Evolutionary conservation across 2,888 invertebrate genomes (phyloP).

Genomic region (Drosophila dives): DNA sequence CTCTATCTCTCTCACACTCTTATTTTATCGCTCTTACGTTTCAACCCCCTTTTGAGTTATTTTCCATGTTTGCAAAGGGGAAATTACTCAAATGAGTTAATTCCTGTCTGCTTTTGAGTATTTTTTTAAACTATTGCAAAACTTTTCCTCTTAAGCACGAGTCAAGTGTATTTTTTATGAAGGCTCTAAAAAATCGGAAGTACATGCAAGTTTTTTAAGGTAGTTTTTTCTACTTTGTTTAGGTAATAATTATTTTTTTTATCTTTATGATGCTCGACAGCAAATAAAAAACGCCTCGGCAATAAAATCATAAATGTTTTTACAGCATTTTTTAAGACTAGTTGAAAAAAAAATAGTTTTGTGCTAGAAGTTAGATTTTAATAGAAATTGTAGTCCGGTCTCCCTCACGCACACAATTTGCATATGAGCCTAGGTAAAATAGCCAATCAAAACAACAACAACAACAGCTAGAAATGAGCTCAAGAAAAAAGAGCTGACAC

Average conservation of each 20-base stretch:
- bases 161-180: slow-evolving; percentile 60
- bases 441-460: slow-evolving; percentile 39
- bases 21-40: slow-evolving; percentile 31
- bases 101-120: slow-evolving; percentile 24
- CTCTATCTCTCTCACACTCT: slow-evolving; percentile 32
- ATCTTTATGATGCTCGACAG: slow-evolving; percentile 49
- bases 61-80: slow-evolving; percentile 61
- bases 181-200: slow-evolving; percentile 70
- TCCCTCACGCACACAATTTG: slow-evolving; percentile 57
- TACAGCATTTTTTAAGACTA: slow-evolving; percentile 27
- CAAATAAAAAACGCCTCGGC: slow-evolving; percentile 57
- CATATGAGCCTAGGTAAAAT: slow-evolving; percentile 67
- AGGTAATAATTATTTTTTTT: slow-evolving; percentile 28
- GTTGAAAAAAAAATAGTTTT: slow-evolving; percentile 35
- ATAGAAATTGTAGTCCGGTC: slow-evolving; percentile 13
- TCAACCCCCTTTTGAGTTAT: slow-evolving; percentile 65
- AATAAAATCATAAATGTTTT: slow-evolving; percentile 67
- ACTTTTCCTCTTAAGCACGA: neutral
- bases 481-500: slow-evolving; percentile 42
- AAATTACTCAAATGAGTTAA: slow-evolving; percentile 62
- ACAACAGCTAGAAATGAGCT: slow-evolving; percentile 20
- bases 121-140: slow-evolving; percentile 5
- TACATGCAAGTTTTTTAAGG: slow-evolving; percentile 60
- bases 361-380: slow-evolving; percentile 16
- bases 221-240: slow-evolving; percentile 37